Evolutionary conservation across 2,113 vertebrate genomes (phyloP).

Genomic region (Trogon surrucura): DNA sequence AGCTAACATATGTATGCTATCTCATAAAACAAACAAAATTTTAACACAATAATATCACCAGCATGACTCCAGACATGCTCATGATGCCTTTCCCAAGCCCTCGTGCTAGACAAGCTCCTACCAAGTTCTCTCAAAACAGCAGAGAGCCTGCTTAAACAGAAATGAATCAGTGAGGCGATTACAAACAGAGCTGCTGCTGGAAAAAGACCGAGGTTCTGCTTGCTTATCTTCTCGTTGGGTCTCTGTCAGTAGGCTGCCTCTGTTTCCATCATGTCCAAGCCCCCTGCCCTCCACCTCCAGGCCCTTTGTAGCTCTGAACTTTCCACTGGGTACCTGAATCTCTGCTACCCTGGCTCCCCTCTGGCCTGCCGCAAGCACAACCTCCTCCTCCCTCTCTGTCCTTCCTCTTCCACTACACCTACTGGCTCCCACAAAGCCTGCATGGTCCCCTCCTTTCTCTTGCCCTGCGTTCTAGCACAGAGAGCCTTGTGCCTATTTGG

Average conservation of each 20-base stretch:
- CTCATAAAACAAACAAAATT: slow-evolving; percentile 57
- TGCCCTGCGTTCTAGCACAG: not conserved
- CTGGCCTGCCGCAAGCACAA: not conserved
- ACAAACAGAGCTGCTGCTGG: not conserved
- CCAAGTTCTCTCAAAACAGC: not conserved
- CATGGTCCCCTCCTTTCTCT: not conserved
- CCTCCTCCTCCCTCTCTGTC: not conserved
- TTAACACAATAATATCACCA: not conserved
- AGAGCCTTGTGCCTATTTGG: not conserved
- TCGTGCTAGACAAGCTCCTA: not conserved
- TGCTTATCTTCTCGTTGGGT: not conserved
- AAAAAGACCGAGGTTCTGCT: not conserved
- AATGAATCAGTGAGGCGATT: not conserved
- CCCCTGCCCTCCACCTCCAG: not conserved
- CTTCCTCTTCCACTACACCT: not conserved
- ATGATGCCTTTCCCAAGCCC: not conserved
- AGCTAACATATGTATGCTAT: slow-evolving; percentile 19
- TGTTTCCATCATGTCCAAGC: not conserved
- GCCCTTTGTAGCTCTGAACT: not conserved
- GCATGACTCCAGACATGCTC: not conserved
- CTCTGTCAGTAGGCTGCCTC: not conserved
- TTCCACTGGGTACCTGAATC: not conserved
- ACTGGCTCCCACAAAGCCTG: not conserved
- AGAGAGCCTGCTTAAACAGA: not conserved
- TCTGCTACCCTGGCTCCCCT: not conserved